phyloP scores from a whole-genome alignment of 2,113 vertebrate genomes.

The Cinclus cinclus region DNA sequence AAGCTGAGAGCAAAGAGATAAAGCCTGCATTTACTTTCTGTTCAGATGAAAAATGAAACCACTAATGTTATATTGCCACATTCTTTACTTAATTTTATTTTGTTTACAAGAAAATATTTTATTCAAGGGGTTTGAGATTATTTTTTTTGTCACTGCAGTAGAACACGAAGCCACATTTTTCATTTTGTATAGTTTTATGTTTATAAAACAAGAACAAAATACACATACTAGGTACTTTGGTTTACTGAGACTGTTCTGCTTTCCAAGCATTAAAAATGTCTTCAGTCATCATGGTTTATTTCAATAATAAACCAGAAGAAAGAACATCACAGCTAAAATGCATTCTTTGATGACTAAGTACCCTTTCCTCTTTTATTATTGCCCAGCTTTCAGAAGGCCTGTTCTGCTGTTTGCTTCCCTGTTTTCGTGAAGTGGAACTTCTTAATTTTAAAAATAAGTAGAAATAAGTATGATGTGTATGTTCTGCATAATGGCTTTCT shows the following conservation, averaged over 20 bases:
- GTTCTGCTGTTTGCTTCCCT: not conserved
- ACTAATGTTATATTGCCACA: not conserved
- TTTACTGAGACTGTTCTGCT: constrained; percentile 33
- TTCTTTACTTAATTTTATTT: not conserved
- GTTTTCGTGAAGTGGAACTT: not conserved
- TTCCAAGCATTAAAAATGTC: constrained; percentile 65
- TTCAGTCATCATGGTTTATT: constrained; percentile 65
- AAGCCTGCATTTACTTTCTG: not conserved
- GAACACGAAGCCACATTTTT: constrained; percentile 44
- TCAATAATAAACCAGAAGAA: constrained; percentile 55
- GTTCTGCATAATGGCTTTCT: not conserved
- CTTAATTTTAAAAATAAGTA: constrained; percentile 37
- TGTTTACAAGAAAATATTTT: not conserved
- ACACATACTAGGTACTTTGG: not conserved
- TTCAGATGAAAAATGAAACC: not conserved
- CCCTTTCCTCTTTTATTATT: constrained; percentile 25
- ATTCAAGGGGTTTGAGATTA: not conserved
- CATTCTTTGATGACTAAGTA: constrained; percentile 30
- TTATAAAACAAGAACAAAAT: constrained; percentile 42
- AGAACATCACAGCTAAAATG: constrained; percentile 55
- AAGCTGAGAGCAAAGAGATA: not conserved
- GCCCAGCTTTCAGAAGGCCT: constrained; percentile 18
- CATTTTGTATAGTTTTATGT: constrained; percentile 62
- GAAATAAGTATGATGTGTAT: constrained; percentile 15
- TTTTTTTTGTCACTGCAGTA: constrained; percentile 6